phyloP scores from a whole-genome alignment of 1,140 invertebrate genomes.

The Formica exsecta region DNA sequence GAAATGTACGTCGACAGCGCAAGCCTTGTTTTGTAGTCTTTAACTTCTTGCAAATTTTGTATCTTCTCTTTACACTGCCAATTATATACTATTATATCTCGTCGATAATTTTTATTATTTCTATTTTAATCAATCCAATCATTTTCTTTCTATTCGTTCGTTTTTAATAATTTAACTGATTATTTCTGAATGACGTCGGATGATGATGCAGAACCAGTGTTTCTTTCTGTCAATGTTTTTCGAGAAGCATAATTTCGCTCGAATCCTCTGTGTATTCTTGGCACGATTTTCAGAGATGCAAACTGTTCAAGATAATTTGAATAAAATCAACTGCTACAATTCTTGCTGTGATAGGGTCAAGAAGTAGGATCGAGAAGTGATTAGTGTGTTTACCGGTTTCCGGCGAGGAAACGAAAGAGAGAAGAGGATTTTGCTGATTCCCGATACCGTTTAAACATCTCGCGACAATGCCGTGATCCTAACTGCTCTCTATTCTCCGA shows the following conservation, averaged over 20 bases:
- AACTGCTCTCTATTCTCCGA: constrained; percentile 77
- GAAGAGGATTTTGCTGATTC: constrained; percentile 66
- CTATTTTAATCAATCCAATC: not conserved
- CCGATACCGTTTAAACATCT: constrained; percentile 71
- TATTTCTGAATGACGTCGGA: not conserved
- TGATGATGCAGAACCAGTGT: not conserved
- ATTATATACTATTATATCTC: constrained; percentile 37
- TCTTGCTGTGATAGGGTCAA: constrained; percentile 72
- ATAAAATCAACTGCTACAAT: constrained; percentile 76
- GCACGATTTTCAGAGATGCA: constrained; percentile 30
- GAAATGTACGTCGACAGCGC: constrained; percentile 42
- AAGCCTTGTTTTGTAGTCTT: constrained; percentile 41
- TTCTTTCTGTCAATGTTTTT: not conserved
- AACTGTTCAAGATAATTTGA: constrained; percentile 66
- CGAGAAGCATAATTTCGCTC: not conserved
- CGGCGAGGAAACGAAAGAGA: constrained; percentile 51
- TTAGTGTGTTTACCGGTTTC: constrained; percentile 78
- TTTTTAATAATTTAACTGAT: not conserved
- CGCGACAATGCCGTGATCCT: constrained; percentile 70
- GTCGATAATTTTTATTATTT: not conserved
- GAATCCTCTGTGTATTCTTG: not conserved
- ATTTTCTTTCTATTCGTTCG: not conserved
- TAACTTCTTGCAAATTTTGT: constrained; percentile 52
- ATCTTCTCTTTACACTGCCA: constrained; percentile 39
- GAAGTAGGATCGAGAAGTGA: constrained; percentile 80